Conservation (phyloP, 2,113 vertebrate species). For the Grammomys dolichurus region DNA sequence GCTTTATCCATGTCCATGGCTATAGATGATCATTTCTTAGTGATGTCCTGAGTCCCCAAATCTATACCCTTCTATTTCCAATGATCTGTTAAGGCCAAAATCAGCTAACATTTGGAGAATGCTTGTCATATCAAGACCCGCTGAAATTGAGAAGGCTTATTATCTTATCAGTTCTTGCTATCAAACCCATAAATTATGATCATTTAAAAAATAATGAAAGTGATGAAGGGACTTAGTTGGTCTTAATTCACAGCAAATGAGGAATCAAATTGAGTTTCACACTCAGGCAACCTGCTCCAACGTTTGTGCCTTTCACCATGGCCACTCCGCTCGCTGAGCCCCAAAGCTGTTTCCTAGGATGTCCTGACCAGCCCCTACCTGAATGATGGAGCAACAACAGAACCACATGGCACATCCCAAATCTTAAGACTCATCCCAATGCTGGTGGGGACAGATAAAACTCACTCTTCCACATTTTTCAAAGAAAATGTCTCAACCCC, state of each 20-base stretch:
- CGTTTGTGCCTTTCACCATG: background rate
- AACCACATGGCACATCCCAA: background rate
- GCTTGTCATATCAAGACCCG: background rate
- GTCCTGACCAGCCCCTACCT: background rate
- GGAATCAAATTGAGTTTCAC: background rate
- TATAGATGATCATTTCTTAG: background rate
- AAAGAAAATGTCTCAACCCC: background rate
- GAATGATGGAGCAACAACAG: background rate
- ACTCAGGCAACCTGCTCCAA: background rate
- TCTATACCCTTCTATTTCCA: background rate
- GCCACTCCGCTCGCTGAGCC: background rate
- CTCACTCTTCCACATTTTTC: background rate
- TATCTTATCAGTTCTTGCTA: background rate
- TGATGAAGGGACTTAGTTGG: background rate
- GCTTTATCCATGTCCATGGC: background rate
- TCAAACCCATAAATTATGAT: background rate
- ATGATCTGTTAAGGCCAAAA: background rate
- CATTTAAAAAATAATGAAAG: background rate
- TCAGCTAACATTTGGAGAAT: background rate
- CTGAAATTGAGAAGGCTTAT: background rate
- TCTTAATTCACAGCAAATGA: constrained; percentile 20
- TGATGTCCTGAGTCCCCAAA: background rate
- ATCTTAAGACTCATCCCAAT: background rate
- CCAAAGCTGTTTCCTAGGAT: background rate
- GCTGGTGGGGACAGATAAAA: background rate